Percentiles rank a stretch among this genome's conserved stretches.
These are phyloP conservation scores for Dolichopus griseipennis DNA, from an alignment of 2,888 invertebrate genomes.

Conservation along the genomic window DNA sequence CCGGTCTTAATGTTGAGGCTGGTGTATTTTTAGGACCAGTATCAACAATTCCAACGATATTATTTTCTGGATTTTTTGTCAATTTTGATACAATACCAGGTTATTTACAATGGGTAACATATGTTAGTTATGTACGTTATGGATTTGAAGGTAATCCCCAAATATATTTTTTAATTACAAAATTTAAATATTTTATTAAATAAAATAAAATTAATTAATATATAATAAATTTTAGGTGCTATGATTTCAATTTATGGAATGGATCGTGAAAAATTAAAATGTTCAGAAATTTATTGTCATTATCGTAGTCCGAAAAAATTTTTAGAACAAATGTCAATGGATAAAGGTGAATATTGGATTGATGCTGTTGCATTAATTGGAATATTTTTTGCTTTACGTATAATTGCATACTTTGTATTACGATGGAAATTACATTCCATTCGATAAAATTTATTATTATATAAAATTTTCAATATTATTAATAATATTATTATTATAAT, in stretches of 20 bases:
- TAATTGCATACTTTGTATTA: constrained; percentile 73
- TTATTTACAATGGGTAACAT: constrained; percentile 82
- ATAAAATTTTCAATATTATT: background rate
- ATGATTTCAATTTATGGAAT: constrained; percentile 88
- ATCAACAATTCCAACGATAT: constrained; percentile 79
- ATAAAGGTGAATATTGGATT: constrained; percentile 66
- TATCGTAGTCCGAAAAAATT: constrained; percentile 73
- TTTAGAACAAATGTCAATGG: constrained; percentile 77
- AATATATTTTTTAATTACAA: no score
- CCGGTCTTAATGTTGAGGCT: constrained; percentile 78
- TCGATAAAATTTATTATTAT: constrained; percentile 30
- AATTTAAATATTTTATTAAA: constrained; percentile 10
- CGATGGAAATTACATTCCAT: constrained; percentile 63
- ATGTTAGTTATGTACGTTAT: constrained; percentile 82
- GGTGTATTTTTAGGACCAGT: constrained; percentile 78
- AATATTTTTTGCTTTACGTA: constrained; percentile 69
- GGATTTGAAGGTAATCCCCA: constrained; percentile 78
- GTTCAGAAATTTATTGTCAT: constrained; percentile 75
- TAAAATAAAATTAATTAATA: constrained; percentile 3
- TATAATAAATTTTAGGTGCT: constrained; percentile 45
- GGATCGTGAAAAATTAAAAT: constrained; percentile 70
- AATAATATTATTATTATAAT: background rate
- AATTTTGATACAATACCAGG: constrained; percentile 83
- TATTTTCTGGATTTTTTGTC: constrained; percentile 92
- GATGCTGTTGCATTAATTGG: constrained; percentile 74